A percentile compares a stretch with the other conserved stretches of the same genome.
phyloP scores from a whole-genome alignment of 2,888 invertebrate genomes.

The Saturnia japonica region DNA sequence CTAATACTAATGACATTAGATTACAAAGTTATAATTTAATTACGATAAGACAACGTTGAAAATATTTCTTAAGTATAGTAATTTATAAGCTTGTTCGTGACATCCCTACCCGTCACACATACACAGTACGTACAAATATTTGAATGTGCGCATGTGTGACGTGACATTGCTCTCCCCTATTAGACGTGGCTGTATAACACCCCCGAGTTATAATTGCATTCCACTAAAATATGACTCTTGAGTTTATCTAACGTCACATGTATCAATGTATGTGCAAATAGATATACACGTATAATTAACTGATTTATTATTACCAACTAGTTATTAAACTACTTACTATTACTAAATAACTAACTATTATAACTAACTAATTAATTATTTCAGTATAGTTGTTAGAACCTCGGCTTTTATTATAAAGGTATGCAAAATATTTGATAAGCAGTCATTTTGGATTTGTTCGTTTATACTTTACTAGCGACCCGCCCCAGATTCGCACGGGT shows the following conservation, averaged over 20 bases:
- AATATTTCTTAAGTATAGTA: background rate
- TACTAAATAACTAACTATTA: too few species aligned
- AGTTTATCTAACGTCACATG: conserved; percentile 53
- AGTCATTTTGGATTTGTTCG: background rate
- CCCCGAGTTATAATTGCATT: conserved; percentile 77
- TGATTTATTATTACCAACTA: too few species aligned
- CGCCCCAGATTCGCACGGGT: too few species aligned
- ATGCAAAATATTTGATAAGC: background rate
- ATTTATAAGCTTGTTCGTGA: background rate
- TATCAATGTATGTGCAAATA: conserved; percentile 28
- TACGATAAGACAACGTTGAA: too few species aligned
- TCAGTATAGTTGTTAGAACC: background rate
- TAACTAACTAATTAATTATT: background rate
- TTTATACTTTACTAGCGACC: too few species aligned
- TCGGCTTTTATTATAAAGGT: background rate
- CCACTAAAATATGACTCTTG: conserved; percentile 74
- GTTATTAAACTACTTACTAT: too few species aligned
- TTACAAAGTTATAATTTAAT: too few species aligned
- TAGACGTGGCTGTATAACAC: conserved; percentile 52
- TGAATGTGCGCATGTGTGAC: conserved; percentile 57
- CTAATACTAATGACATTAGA: too few species aligned
- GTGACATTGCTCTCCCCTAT: conserved; percentile 59
- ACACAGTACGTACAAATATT: conserved; percentile 53
- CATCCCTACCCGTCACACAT: conserved; percentile 34
- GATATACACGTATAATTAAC: conserved; percentile 10